Conservation (phyloP, 2,797 vertebrate genomes). For the Avahi laniger region DNA sequence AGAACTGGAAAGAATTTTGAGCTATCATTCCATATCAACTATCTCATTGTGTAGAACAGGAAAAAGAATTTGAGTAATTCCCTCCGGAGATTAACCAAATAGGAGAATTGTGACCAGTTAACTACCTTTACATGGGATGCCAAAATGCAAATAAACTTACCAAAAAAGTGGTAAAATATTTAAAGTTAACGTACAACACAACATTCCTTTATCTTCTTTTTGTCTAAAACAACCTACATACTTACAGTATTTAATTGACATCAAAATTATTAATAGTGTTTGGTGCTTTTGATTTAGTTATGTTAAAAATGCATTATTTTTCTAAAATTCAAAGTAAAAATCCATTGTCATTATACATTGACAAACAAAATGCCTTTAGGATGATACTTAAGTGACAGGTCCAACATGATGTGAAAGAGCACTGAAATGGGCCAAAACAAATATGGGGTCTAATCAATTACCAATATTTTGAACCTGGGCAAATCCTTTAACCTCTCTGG, state of each 20-base stretch:
- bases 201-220: background rate
- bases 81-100: background rate
- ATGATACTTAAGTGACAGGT: background rate
- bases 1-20: constrained; percentile 7
- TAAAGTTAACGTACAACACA: background rate
- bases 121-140: background rate
- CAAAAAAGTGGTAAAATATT: background rate
- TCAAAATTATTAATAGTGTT: background rate
- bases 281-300: background rate
- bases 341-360: background rate
- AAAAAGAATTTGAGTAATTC: constrained; percentile 4
- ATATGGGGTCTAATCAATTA: background rate
- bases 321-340: constrained; percentile 35
- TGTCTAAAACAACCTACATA: background rate
- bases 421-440: background rate
- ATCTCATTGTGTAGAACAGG: background rate
- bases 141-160: constrained; percentile 10
- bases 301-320: background rate
- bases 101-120: background rate
- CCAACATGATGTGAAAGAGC: background rate
- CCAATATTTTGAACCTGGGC: background rate
- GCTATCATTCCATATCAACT: constrained; percentile 1
- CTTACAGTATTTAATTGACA: background rate
- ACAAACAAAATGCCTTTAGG: background rate
- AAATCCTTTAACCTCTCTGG: background rate